phyloP scores from a whole-genome alignment of 2,797 vertebrate species.

The Gymnopithys bicolor region DNA sequence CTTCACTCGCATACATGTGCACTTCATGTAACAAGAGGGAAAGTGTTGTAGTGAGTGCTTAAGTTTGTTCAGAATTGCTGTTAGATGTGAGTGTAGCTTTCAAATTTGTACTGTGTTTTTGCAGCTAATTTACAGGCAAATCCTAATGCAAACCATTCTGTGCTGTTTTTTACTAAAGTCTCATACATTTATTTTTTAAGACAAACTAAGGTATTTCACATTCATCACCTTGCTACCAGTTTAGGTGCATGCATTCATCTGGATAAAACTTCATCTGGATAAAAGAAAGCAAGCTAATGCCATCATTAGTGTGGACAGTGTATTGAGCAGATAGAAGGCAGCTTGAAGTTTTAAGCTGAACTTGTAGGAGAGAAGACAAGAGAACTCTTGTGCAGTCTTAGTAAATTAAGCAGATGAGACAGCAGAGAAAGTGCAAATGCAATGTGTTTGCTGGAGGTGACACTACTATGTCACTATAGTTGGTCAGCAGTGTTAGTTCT shows the following conservation, averaged over 20 bases:
- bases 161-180: not conserved
- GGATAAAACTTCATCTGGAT: not conserved
- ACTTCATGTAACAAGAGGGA: not conserved
- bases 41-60: not conserved
- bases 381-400: not conserved
- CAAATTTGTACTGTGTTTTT: not conserved
- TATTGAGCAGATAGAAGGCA: not conserved
- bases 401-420: conserved; percentile 3
- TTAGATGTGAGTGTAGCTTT: not conserved
- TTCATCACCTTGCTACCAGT: not conserved
- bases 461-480: not conserved
- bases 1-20: not conserved
- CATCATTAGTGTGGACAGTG: not conserved
- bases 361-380: not conserved
- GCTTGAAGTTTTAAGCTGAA: conserved; percentile 7
- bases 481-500: not conserved
- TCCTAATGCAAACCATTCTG: not conserved
- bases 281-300: not conserved
- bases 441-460: not conserved
- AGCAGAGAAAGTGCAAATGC: not conserved
- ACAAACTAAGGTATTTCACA: not conserved
- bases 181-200: not conserved
- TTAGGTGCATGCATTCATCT: not conserved
- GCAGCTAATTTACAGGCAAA: not conserved
- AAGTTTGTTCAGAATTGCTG: not conserved